Conservation (phyloP, 2,797 vertebrate species). For the Poeciliopsis turneri region DNA sequence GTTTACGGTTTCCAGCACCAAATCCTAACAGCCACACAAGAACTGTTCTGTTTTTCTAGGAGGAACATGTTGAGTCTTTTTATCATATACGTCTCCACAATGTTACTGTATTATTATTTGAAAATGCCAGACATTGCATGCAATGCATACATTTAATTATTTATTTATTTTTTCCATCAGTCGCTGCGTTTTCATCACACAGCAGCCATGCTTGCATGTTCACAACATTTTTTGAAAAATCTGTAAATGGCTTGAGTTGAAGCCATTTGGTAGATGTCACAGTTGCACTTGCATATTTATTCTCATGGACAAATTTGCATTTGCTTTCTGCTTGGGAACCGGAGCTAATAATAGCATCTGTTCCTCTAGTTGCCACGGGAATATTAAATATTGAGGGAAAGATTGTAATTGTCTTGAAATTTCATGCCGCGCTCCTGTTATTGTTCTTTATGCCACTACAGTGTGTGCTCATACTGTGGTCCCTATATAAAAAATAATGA, state of each 20-base stretch:
- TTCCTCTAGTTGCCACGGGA: slow-evolving; percentile 48
- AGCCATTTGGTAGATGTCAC: slow-evolving; percentile 28
- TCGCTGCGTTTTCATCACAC: neutral
- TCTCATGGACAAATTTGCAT: slow-evolving; percentile 55
- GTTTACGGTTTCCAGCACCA: neutral
- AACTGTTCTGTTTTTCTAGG: too few species aligned
- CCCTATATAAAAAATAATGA: slow-evolving; percentile 19
- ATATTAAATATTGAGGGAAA: slow-evolving; percentile 45
- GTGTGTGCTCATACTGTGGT: neutral
- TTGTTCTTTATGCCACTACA: slow-evolving; percentile 1
- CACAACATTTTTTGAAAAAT: slow-evolving; percentile 41
- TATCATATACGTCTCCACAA: too few species aligned
- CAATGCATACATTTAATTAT: too few species aligned
- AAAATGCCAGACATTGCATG: too few species aligned
- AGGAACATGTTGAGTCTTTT: too few species aligned
- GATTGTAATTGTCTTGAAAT: slow-evolving; percentile 2
- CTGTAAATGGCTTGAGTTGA: slow-evolving; percentile 43
- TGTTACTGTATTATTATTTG: too few species aligned
- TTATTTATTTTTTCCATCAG: too few species aligned
- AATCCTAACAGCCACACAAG: neutral
- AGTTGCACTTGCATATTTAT: slow-evolving; percentile 44
- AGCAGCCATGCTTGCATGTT: slow-evolving; percentile 22
- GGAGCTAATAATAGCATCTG: slow-evolving; percentile 68
- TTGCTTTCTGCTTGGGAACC: slow-evolving; percentile 36
- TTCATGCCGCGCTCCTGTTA: neutral